Evolutionary conservation across 2,113 vertebrate genomes (phyloP), one percentile per base, ranked within the genome.

Genomic region (Promerops cafer): DNA sequence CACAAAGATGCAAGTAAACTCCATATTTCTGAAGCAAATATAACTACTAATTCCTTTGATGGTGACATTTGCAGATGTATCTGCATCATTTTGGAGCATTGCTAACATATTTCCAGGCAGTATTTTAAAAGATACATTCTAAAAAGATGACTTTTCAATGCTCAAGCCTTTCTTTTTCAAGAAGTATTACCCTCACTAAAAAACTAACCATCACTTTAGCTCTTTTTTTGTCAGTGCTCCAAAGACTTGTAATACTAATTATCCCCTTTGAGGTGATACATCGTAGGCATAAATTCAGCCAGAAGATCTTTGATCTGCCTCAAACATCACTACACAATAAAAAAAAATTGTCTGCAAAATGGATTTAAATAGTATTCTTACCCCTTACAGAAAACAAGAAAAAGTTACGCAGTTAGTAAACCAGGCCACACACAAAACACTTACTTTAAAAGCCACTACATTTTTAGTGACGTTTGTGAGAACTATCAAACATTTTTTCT

Each of bases 401-500:
- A 52, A 56, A 42, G 7, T 15, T 61, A 24, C 7, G 37, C 10
- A 10, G 53, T 93, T 30, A 60, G 16, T 9, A 93, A 83, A 75
- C 1, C 15, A 75, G 53, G 10, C 16, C 23, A 83, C 10, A 24
- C 23, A 66, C 39, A 77, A 69, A 89, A 77, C 63, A 94, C 96
- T 97, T 97, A 99, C 99, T 99, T 99, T 99, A 97, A 99, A 99
- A 83, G 99, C 99, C 93, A 99, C 98, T 79, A 98, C 94, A n/a
- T 99, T 99, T 98, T 99, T 99, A 94, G 99, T 98, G 92, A 99
- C 97, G 22, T 99, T 99, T 97, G 98, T 99, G 82, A 99, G 98
- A 90, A 99, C 97, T 97, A 99, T 99, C 94, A 99, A 98, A 94
- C 99, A 98, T 97, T 99, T 99, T 94, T 98, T 99, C 96, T 99